Percentiles rank a stretch among this genome's conserved stretches.
Evolutionary conservation across 2,888 invertebrate genomes (phyloP).

Genomic region (Schrankia costaestrigalis): DNA sequence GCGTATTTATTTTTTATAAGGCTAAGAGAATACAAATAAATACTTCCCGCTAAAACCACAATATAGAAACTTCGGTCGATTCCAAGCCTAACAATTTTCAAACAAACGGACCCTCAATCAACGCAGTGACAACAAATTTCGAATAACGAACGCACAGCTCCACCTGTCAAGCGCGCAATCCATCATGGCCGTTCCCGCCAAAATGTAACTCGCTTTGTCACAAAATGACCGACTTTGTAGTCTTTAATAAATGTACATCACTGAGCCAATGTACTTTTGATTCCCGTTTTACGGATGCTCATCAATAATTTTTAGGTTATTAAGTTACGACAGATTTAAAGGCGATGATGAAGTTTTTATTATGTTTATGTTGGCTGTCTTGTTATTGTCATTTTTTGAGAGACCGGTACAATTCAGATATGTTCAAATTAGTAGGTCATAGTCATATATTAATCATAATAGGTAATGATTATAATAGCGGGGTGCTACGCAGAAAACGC

Average conservation of each 20-base stretch:
- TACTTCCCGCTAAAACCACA: too few species aligned
- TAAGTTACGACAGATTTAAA: constrained; percentile 4
- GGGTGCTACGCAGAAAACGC: background rate
- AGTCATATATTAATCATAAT: background rate
- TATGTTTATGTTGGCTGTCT: background rate
- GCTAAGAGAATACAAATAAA: too few species aligned
- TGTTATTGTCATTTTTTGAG: too few species aligned
- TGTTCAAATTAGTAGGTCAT: too few species aligned
- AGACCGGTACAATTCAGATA: too few species aligned
- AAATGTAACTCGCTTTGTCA: constrained; percentile 47
- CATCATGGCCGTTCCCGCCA: constrained; percentile 52
- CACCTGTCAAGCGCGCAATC: constrained; percentile 51
- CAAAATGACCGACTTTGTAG: constrained; percentile 37
- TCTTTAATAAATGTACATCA: constrained; percentile 31
- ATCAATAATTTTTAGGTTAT: constrained; percentile 19
- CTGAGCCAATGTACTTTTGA: constrained; percentile 19
- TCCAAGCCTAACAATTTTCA: constrained; percentile 3
- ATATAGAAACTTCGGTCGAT: too few species aligned
- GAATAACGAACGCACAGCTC: constrained; percentile 35
- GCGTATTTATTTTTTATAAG: too few species aligned
- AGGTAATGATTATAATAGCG: constrained; percentile 1
- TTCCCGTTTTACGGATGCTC: constrained; percentile 15
- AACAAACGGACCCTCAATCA: constrained; percentile 25
- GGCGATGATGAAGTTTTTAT: background rate
- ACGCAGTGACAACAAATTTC: constrained; percentile 40